phyloP scores from a whole-genome alignment of 2,797 vertebrate species.

The Hapalemur alaotrensis region DNA sequence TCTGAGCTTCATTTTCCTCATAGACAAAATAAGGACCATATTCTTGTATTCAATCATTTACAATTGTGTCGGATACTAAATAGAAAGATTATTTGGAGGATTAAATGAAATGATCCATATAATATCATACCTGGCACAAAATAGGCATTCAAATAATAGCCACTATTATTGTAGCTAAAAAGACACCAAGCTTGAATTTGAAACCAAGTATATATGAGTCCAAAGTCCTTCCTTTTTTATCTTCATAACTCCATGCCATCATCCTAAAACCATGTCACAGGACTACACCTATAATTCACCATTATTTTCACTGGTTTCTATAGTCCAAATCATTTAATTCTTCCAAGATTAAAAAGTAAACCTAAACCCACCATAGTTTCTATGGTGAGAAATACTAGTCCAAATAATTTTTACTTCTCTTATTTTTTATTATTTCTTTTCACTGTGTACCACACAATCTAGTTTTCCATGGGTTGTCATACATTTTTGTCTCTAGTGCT shows the following conservation, averaged over 20 bases:
- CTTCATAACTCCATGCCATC: background rate
- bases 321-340: background rate
- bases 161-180: background rate
- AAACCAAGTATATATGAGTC: background rate
- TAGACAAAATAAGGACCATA: background rate
- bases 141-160: background rate
- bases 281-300: background rate
- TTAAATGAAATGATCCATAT: background rate
- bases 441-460: background rate
- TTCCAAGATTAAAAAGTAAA: conserved; percentile 8
- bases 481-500: background rate
- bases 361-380: background rate
- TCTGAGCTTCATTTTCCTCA: background rate
- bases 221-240: background rate
- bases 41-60: background rate
- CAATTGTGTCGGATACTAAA: background rate
- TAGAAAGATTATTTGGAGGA: background rate
- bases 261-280: background rate
- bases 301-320: background rate
- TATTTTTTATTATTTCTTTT: background rate
- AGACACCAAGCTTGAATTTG: background rate
- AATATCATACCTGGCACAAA: background rate
- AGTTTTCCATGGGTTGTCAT: background rate
- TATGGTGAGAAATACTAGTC: background rate
- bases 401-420: conserved; percentile 6